Conservation (phyloP, 2,888 invertebrate genomes). For the Argyresthia goedartella region DNA sequence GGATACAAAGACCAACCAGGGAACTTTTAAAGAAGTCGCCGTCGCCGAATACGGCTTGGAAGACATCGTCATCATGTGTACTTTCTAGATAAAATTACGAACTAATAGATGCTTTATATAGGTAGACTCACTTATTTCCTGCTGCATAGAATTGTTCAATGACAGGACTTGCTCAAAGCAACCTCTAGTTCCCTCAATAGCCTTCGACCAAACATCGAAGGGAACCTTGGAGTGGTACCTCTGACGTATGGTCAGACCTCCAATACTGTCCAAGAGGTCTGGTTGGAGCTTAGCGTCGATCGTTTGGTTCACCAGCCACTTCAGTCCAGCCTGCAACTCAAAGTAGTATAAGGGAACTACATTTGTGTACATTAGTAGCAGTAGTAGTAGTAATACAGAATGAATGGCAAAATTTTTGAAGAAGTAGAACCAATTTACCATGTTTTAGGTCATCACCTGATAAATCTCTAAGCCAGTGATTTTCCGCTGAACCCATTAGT, state of each 20-base stretch:
- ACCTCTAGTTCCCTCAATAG: constrained; percentile 33
- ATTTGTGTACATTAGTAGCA: too few species aligned
- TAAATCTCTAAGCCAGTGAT: too few species aligned
- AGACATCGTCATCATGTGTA: too few species aligned
- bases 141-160: constrained; percentile 32
- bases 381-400: too few species aligned
- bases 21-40: too few species aligned
- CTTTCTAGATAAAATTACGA: too few species aligned
- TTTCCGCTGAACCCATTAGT: too few species aligned
- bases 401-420: too few species aligned
- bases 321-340: constrained; percentile 36
- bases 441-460: too few species aligned
- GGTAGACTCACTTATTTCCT: constrained; percentile 37
- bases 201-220: constrained; percentile 53
- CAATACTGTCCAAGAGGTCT: constrained; percentile 17
- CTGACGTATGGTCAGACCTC: constrained; percentile 38
- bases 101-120: background rate
- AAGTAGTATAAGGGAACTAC: background rate
- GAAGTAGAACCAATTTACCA: too few species aligned
- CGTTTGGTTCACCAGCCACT: constrained; percentile 46
- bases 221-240: constrained; percentile 42
- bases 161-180: constrained; percentile 51
- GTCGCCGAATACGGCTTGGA: too few species aligned
- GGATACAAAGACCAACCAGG: too few species aligned
- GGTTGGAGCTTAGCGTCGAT: constrained; percentile 19